A percentile compares a stretch with the other conserved stretches of the same genome.
Evolutionary conservation across 2,113 vertebrate genomes (phyloP).

Genomic region (Stegostoma tigrinum): DNA sequence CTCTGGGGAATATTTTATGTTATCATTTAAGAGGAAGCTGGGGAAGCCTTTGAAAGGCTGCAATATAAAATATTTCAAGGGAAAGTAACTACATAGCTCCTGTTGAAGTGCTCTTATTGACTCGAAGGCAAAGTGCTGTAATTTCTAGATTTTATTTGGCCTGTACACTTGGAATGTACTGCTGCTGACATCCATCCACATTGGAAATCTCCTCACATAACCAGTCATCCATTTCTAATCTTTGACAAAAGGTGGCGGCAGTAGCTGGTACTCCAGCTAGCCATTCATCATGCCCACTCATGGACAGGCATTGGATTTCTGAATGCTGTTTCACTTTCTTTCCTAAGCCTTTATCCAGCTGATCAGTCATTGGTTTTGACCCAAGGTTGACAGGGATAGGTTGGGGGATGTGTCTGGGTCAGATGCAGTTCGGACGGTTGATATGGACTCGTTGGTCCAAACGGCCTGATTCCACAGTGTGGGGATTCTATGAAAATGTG

Average conservation of each 20-base stretch:
- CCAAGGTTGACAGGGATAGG: neutral
- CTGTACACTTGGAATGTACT: neutral
- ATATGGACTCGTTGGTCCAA: too few relatives aligned
- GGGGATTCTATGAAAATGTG: neutral
- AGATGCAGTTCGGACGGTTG: too few relatives aligned
- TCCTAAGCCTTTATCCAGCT: neutral
- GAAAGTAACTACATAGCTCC: neutral
- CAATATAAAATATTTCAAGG: neutral
- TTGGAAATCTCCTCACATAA: neutral
- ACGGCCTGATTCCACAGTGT: too few relatives aligned
- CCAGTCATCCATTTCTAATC: neutral
- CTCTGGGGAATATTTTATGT: neutral
- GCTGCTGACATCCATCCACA: neutral
- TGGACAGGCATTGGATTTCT: neutral
- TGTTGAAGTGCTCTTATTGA: neutral
- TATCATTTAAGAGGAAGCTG: neutral
- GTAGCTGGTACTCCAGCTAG: neutral
- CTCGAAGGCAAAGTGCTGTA: neutral
- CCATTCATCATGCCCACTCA: neutral
- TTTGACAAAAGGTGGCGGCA: neutral
- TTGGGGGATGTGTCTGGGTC: too few relatives aligned
- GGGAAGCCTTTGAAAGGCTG: neutral
- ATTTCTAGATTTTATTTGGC: too few relatives aligned
- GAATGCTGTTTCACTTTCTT: neutral
- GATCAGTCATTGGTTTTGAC: neutral